These are phyloP conservation scores for Scolopax bukidnonensis DNA, from an alignment of 2,797 vertebrate species.

Conservation along the genomic window DNA sequence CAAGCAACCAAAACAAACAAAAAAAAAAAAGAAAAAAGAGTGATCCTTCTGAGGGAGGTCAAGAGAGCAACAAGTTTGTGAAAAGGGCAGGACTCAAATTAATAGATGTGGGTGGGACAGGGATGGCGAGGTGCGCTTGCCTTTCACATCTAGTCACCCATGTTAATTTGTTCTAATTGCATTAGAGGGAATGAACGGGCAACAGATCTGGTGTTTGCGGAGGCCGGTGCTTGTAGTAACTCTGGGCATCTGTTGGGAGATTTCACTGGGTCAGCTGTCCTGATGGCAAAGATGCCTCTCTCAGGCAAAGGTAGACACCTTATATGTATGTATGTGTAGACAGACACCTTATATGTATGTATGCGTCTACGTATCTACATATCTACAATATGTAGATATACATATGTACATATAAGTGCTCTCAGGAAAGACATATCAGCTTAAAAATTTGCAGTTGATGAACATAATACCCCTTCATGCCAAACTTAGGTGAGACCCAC, in stretches of 20 bases:
- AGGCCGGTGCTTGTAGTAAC: neutral
- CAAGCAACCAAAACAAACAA: neutral
- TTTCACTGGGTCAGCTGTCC: neutral
- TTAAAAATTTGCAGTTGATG: neutral
- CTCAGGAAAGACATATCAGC: neutral
- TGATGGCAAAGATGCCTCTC: accelerated
- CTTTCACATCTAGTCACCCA: slow-evolving; percentile 62
- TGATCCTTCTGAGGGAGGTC: neutral
- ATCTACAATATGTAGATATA: too few relatives aligned
- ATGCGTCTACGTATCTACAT: neutral
- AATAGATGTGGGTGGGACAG: neutral
- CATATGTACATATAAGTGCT: neutral
- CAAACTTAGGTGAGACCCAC: neutral
- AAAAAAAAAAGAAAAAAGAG: too few relatives aligned
- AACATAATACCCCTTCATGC: neutral
- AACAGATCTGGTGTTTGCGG: neutral
- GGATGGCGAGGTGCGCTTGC: neutral
- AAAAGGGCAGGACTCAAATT: slow-evolving; percentile 38
- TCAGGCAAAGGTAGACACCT: accelerated
- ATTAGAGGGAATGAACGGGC: neutral
- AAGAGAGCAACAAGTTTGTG: slow-evolving; percentile 14
- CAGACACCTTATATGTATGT: neutral
- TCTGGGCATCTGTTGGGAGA: neutral
- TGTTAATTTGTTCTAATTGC: slow-evolving; percentile 64
- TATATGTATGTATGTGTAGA: accelerated